These are phyloP conservation scores for Argopecten irradians DNA, from an alignment of 1,140 invertebrate genomes.

Conservation along the genomic window DNA sequence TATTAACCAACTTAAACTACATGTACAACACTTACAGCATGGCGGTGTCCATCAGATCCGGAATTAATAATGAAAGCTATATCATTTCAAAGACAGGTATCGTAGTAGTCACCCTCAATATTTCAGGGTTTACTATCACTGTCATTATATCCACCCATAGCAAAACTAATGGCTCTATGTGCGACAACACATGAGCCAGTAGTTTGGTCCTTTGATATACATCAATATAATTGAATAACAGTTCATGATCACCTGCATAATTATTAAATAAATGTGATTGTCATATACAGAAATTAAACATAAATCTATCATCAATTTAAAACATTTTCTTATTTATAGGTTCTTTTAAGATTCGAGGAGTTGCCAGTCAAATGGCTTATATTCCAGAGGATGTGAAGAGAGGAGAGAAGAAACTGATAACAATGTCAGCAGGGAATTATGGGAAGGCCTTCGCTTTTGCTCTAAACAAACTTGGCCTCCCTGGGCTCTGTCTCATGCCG, in stretches of 20 bases:
- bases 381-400: conserved; percentile 53
- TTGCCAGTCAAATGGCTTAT: conserved; percentile 67
- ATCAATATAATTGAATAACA: too few relatives aligned
- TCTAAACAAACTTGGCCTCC: conserved; percentile 51
- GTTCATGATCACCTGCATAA: not conserved
- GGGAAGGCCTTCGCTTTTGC: conserved; percentile 72
- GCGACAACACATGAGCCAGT: too few relatives aligned
- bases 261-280: not conserved
- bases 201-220: too few relatives aligned
- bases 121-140: not conserved
- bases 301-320: not conserved
- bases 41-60: too few relatives aligned
- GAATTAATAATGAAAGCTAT: not conserved
- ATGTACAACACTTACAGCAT: too few relatives aligned
- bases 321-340: conserved; percentile 58
- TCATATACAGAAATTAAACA: not conserved
- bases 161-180: too few relatives aligned
- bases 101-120: not conserved
- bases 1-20: too few relatives aligned
- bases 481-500: conserved; percentile 69
- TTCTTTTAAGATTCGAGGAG: conserved; percentile 72
- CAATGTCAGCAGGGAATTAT: conserved; percentile 74
- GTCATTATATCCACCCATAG: too few relatives aligned
- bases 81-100: not conserved
- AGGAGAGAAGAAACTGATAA: conserved; percentile 59